Base-by-base conservation (phyloP, 2,888 invertebrate species). In the Stomorhina lunata region DNA sequence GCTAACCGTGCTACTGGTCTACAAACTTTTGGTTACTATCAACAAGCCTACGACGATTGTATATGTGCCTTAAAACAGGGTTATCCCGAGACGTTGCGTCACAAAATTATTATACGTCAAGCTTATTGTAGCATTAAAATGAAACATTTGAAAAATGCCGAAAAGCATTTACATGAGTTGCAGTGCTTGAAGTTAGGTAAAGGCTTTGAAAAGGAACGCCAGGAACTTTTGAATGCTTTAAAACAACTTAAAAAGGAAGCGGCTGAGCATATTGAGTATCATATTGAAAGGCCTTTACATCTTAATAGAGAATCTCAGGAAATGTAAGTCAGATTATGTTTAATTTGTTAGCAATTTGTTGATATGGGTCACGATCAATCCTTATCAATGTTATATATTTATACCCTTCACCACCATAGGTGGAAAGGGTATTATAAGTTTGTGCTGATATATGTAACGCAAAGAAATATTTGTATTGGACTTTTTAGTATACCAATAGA, bases 1-100 rank as follows among this genome's bases (percentile, higher is more conserved):
- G 91, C 90, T 0, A 91, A 91, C 83, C 85, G 91, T 1, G 90
- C 89, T 0, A 87, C 89, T 80, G 88, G 88, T 0, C 71, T 90
- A 7, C 87, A 88, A 50, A 87, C 89, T 48, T 86, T 87, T 40
- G 88, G 89, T 2, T 89, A 87, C 37, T 90, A 85, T 53, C 55
- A 83, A 22, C 86, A 88, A 48, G 90, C 90, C 0, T 89, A 88
- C 43, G 87, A 88, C 40, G 90, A 90, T 45, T 90, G 89, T n/a
- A 82, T 81, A 4, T 87, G 86, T 71, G 90, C 91, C 0, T 45
- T 89, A 17, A 86, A 87, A 6, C 83, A 79, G 6, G 86, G 71
- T 0, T 88, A 88, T 75, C 87, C 89, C 0, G 17, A 53, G 17
- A 76, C 71, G 4, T 27, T 88, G 81, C 76, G 72, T 5, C 88